Base-by-base conservation (phyloP, 1,140 invertebrate species). In the Dinoponera quadriceps region DNA sequence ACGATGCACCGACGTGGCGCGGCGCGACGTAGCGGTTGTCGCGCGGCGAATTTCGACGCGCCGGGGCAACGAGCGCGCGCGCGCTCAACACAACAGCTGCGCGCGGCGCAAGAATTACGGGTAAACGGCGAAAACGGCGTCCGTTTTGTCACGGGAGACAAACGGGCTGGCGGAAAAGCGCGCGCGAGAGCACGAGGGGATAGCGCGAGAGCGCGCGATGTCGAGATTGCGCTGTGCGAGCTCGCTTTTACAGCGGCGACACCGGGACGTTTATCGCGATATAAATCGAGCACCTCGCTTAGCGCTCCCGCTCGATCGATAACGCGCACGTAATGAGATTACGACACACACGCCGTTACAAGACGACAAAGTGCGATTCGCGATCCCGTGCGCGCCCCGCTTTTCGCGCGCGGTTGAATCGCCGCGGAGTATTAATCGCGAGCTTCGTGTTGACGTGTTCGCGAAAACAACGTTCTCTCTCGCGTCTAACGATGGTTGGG, bases 21-120 rank as follows among this genome's bases (percentile, higher is more conserved):
- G 77, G 77, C 82, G 66, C 63, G 33, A 77, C 72, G 44, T 20
- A 27, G 68, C 83, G 60, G 74, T 86, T 55, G 69, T 69, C 75
- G 68, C 48, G 48, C 25, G 48, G 51, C 66, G 73, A 63, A 62
- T 27, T 84, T 80, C 59, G 74, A 38, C 38, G 60, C 72, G 66
- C 84, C 73, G 68, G 51, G 65, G 49, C 63, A 57, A 72, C n/a
- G 14, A 27, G 27, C 71, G 11, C 20, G 33, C 51, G 51, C 51
- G 20, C 55, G 25, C n/a, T 68, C 60, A 33, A 83, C 38, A 83
- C 78, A 68, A 83, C 54, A 29, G 54, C 4, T 49, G 48, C 55
- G n/a, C 62, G 29, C 55, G 55, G 27, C 65, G 48, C 55, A 85
- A 77, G 65, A 85, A 71, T 83, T 77, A 77, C 77, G 81, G 25